Evolutionary conservation across 2,113 vertebrate species (phyloP), one percentile per base, ranked within the genome.

Genomic region (Hyperoodon ampullatus): DNA sequence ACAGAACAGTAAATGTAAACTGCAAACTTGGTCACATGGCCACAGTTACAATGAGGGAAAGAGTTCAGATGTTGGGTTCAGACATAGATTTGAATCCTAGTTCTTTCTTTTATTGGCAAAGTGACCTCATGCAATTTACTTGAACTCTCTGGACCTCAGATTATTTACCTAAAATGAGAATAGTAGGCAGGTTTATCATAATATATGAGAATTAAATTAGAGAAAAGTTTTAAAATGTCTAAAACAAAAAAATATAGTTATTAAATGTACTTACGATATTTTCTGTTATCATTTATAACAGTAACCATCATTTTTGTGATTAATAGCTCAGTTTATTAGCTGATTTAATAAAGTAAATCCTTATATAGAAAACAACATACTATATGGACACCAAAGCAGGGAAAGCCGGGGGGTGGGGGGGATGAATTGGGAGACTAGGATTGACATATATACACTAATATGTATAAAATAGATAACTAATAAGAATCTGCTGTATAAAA

Each of bases 291-390:
- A 24, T 61, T 88, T 77, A 21, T 21, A 33, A 50, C 19, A 28
- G 30, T 77, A 50, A 75, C 18, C 18, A 55, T 55, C 18, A 55
- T 21, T 55, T 55, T 28, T 90, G 44, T 81, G 60, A 93, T 95
- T 96, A 96, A 92, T 26, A 93, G 47, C 44, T 89, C 66, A 93
- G 39, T 92, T 97, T 92, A 97, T 93, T 98, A 97, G 70, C 63
- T 90, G 24, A 71, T 97, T 97, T 95, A 93, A 89, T 95, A 94
- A 93, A 96, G 93, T 33, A 95, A 92, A 93, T 35, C 47, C 70
- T 89, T 50, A 85, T 1, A 53, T 53, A 53, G 18, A 55, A 55
- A 55, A 55, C 55, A 55, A 55, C 18, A 55, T 55, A 55, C 55
- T 55, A 53, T 53, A 53, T 53, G 50, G 50, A 53, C 50, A 53